phyloP scores from a whole-genome alignment of 2,113 vertebrate genomes.

The Pedetes capensis region DNA sequence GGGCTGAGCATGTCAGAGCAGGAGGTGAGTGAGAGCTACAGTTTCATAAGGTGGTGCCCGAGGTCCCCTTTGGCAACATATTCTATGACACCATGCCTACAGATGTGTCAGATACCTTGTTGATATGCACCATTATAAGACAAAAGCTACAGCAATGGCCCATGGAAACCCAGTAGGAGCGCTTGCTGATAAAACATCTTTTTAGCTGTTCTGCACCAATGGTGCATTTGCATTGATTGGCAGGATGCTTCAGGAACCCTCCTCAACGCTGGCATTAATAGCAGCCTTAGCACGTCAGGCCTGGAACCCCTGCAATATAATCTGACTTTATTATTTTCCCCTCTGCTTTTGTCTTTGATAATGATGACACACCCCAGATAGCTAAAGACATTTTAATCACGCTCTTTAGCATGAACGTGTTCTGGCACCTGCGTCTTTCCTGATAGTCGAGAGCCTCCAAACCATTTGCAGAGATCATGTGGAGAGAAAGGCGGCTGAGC shows the following conservation, averaged over 20 bases:
- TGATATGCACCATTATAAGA: constrained; percentile 1
- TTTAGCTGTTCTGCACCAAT: not conserved
- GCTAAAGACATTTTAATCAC: constrained; percentile 79
- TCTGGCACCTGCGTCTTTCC: constrained; percentile 71
- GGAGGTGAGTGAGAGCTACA: not conserved
- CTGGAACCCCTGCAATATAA: constrained; percentile 46
- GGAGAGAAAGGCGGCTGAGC: constrained; percentile 76
- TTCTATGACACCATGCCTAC: not conserved
- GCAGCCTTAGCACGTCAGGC: constrained; percentile 32
- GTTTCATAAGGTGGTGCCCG: not conserved
- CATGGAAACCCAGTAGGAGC: not conserved
- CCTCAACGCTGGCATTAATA: constrained; percentile 45
- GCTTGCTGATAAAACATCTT: not conserved
- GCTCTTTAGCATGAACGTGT: constrained; percentile 73
- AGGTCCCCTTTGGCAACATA: not conserved
- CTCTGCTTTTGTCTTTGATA: constrained; percentile 76
- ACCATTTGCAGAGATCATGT: constrained; percentile 71
- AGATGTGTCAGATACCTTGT: not conserved
- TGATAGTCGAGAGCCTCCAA: constrained; percentile 71
- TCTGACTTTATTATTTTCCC: constrained; percentile 60
- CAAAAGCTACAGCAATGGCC: not conserved
- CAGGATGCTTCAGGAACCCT: not conserved
- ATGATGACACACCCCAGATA: constrained; percentile 67
- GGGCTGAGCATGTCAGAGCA: accelerated
- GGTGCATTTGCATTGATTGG: constrained; percentile 16